A percentile compares a stretch with the other conserved stretches of the same genome.
Conservation (phyloP, 2,797 vertebrate genomes). For the Tapirus indicus region DNA sequence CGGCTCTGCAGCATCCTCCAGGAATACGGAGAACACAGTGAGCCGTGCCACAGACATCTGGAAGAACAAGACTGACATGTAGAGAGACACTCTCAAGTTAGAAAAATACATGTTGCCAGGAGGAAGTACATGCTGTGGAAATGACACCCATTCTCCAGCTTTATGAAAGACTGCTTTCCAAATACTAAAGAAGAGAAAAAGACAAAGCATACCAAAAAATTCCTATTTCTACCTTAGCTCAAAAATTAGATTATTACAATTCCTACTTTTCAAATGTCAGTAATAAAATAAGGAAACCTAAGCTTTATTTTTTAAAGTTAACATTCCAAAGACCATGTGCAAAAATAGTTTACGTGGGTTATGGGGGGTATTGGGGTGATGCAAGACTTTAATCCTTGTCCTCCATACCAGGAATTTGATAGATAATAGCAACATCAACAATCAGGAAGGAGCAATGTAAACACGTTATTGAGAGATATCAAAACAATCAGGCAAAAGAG, state of each 20-base stretch:
- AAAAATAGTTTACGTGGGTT: not conserved
- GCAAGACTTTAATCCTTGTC: not conserved
- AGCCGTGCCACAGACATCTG: not conserved
- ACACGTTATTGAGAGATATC: not conserved
- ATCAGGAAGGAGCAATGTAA: not conserved
- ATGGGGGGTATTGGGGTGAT: not conserved
- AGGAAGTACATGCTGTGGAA: not conserved
- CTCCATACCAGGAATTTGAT: not conserved
- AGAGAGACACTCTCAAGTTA: not conserved
- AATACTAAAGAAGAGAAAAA: not conserved
- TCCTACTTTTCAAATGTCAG: slow-evolving; percentile 21
- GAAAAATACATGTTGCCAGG: not conserved
- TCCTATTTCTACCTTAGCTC: not conserved
- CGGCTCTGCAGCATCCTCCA: not conserved
- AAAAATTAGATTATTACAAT: slow-evolving; percentile 39
- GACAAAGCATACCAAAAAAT: not conserved
- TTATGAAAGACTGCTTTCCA: not conserved
- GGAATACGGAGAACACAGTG: not conserved
- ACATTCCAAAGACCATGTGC: not conserved
- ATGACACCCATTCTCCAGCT: not conserved
- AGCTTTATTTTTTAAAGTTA: not conserved
- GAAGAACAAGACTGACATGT: not conserved
- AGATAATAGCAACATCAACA: not conserved
- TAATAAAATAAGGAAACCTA: slow-evolving; percentile 19
- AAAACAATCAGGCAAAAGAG: not conserved